phyloP scores from a whole-genome alignment of 2,888 invertebrate genomes.

The Stegophylla sp. region DNA sequence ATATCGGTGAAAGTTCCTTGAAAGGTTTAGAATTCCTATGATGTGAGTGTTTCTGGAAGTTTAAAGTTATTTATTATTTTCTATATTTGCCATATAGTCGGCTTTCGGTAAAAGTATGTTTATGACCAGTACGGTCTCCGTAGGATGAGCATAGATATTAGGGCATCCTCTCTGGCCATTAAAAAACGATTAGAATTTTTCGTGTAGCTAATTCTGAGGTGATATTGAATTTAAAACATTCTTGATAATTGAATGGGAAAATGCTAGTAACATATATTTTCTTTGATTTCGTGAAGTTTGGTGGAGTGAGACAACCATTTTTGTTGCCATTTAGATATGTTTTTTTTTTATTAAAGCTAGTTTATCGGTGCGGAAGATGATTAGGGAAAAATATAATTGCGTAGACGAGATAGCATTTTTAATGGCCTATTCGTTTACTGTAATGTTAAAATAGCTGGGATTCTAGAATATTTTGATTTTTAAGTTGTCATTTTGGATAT shows the following conservation, averaged over 20 bases:
- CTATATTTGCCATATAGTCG: too few species aligned
- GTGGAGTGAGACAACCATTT: not conserved
- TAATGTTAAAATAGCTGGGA: not conserved
- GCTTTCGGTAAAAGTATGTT: too few species aligned
- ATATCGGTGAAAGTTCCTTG: too few species aligned
- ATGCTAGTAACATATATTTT: not conserved
- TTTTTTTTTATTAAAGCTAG: not conserved
- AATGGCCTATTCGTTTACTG: not conserved
- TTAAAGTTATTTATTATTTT: too few species aligned
- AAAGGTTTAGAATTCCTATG: too few species aligned
- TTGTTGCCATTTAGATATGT: not conserved
- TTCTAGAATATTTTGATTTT: not conserved
- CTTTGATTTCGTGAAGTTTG: not conserved
- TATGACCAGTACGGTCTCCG: too few species aligned
- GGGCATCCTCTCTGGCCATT: too few species aligned
- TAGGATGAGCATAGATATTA: too few species aligned
- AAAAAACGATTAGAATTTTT: too few species aligned
- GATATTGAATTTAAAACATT: too few species aligned
- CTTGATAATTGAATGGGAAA: not conserved
- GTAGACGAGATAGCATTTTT: not conserved
- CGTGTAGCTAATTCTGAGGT: too few species aligned
- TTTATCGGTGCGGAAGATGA: not conserved
- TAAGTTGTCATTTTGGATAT: not conserved
- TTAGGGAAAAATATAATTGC: not conserved
- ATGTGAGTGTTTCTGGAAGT: too few species aligned